Evolutionary conservation across 2,888 invertebrate genomes (phyloP), one percentile per base, ranked within the genome.

Genomic region (Metopia argyrocephala): DNA sequence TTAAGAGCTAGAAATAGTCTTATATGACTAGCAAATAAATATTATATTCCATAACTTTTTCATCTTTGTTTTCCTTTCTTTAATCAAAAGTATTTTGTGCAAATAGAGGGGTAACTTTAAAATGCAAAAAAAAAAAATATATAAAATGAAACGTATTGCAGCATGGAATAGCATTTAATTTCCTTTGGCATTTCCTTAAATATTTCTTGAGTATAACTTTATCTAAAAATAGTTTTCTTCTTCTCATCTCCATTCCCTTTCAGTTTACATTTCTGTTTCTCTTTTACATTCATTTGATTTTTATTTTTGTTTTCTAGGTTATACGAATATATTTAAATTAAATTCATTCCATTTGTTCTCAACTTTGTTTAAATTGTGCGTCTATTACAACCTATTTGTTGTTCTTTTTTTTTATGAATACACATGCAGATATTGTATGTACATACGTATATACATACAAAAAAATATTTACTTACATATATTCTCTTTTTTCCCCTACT

Each of bases 221-320:
- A n/a, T n/a, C n/a, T n/a, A 27, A 28, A 6, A 46, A 46, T 18
- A 21, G 25, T 57, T 12, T 31, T 31, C 1, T 31, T 21, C 15
- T 31, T 31, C 45, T 61, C 59, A n/a, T 61, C 23, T 23, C 21
- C n/a, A n/a, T n/a, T n/a, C n/a, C n/a, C n/a, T n/a, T n/a, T n/a
- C n/a, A n/a, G n/a, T n/a, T n/a, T n/a, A n/a, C n/a, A n/a, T 61
- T 21, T 9, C 23, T 54, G 23, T 54, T 15, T 9, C 0, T 61
- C 2, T 15, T 45, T 3, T 23, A n/a, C n/a, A 9, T 45, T 7
- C 59, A 9, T 38, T 23, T 21, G 21, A 45, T 61, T 23, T 23
- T 25, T n/a, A n/a, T n/a, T n/a, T n/a, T n/a, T n/a, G n/a, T 62
- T 62, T 62, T 46, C 61, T 62, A 46, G 61, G 45, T 62, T 46